Evolutionary conservation across 2,113 vertebrate genomes (phyloP).

Genomic region (Anoplopoma fimbria): DNA sequence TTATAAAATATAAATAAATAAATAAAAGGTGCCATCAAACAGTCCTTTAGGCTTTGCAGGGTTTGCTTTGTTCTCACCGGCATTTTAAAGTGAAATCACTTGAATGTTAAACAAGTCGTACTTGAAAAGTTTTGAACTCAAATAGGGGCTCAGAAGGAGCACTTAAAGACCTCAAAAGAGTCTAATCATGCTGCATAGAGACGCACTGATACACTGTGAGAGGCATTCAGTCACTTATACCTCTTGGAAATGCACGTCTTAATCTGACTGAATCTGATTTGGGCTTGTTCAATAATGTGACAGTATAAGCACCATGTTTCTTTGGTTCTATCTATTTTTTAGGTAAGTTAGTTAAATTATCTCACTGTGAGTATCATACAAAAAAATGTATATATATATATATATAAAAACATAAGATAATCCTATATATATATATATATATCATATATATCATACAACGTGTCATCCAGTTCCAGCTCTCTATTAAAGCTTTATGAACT

Average conservation of each 20-base stretch:
- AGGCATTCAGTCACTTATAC: neutral
- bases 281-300: neutral
- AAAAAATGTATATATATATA: too few species aligned
- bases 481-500: neutral
- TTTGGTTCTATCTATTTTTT: neutral
- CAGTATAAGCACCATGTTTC: neutral
- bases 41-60: neutral
- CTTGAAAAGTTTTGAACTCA: slow-evolving; percentile 3
- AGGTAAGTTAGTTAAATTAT: neutral
- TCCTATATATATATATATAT: too few species aligned
- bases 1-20: neutral
- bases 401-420: too few species aligned
- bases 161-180: neutral
- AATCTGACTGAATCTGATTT: slow-evolving; percentile 18
- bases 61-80: neutral
- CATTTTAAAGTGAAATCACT: neutral
- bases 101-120: neutral
- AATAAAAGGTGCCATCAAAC: neutral
- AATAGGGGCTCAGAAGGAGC: neutral
- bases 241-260: neutral
- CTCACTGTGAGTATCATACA: neutral
- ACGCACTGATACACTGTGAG: neutral
- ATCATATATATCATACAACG: too few species aligned
- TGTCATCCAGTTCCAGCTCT: neutral
- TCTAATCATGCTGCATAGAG: slow-evolving; percentile 1